phyloP scores from a whole-genome alignment of 1,140 invertebrate genomes.

The Diachasmimorpha longicaudata region DNA sequence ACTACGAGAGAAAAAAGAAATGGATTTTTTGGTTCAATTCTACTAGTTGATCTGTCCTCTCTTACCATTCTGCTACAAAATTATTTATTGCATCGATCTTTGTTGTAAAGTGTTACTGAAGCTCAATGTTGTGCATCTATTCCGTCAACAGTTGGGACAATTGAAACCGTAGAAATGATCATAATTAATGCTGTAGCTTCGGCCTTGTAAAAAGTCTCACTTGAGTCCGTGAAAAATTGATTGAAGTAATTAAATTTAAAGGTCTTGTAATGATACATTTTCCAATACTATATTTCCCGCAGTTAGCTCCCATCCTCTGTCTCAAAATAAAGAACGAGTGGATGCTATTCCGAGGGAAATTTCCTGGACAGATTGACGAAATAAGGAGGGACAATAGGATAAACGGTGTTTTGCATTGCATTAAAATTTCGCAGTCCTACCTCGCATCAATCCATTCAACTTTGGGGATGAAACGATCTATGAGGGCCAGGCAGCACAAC shows the following conservation, averaged over 20 bases:
- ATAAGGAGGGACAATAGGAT: background rate
- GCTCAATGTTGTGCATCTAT: background rate
- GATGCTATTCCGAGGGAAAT: no score
- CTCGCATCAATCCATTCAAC: conserved; percentile 72
- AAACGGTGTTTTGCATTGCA: background rate
- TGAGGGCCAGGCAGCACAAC: conserved; percentile 72
- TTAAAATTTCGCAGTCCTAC: conserved; percentile 69
- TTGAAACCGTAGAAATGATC: background rate
- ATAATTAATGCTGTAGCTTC: background rate
- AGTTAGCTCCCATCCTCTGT: no score
- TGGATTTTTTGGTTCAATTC: no score
- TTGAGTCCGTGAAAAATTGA: background rate
- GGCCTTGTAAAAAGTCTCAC: background rate
- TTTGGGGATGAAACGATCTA: conserved; percentile 71
- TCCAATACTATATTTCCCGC: no score
- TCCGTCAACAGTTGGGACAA: background rate
- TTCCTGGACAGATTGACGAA: background rate
- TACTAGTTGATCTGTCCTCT: background rate
- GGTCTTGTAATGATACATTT: no score
- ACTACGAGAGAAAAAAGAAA: no score
- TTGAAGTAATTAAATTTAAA: no score
- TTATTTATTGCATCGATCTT: background rate
- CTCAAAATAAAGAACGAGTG: no score
- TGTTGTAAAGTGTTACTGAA: background rate
- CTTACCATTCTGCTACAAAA: background rate